phyloP scores from a whole-genome alignment of 2,797 vertebrate species.

The Lacerta agilis region DNA sequence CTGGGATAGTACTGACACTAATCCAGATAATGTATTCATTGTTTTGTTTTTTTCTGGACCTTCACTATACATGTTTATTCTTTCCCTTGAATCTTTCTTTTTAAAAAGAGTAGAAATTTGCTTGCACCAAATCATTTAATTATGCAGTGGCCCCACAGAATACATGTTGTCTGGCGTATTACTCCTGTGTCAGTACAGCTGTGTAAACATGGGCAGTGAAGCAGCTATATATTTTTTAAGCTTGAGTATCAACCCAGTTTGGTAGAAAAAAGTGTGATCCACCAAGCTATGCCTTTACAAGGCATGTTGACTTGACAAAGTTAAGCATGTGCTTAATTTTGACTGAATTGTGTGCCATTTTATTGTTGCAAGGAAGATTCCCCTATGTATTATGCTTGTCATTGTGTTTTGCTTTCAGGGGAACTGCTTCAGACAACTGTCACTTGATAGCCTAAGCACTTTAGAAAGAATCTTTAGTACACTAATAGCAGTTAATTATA shows the following conservation, averaged over 20 bases:
- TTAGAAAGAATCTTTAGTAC: neutral
- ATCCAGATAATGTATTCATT: neutral
- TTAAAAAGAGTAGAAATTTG: neutral
- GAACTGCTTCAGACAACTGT: neutral
- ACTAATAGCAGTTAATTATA: constrained; percentile 18
- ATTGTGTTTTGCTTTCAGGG: neutral
- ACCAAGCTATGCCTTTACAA: neutral
- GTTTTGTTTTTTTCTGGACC: neutral
- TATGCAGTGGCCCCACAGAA: too few species aligned
- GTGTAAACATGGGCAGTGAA: neutral
- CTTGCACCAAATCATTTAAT: neutral
- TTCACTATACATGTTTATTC: neutral
- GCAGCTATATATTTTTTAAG: neutral
- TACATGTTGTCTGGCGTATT: neutral
- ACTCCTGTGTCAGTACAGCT: neutral
- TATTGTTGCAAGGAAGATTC: neutral
- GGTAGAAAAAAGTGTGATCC: neutral
- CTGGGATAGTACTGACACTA: neutral
- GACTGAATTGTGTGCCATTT: neutral
- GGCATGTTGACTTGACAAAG: neutral
- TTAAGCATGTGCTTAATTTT: neutral
- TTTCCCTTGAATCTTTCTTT: neutral
- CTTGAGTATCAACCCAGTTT: neutral
- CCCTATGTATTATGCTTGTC: neutral
- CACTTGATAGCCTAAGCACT: neutral